Percentiles rank a stretch among this genome's conserved stretches.
Evolutionary conservation across 2,797 vertebrate species (phyloP).

Genomic region (Pipistrellus kuhlii): DNA sequence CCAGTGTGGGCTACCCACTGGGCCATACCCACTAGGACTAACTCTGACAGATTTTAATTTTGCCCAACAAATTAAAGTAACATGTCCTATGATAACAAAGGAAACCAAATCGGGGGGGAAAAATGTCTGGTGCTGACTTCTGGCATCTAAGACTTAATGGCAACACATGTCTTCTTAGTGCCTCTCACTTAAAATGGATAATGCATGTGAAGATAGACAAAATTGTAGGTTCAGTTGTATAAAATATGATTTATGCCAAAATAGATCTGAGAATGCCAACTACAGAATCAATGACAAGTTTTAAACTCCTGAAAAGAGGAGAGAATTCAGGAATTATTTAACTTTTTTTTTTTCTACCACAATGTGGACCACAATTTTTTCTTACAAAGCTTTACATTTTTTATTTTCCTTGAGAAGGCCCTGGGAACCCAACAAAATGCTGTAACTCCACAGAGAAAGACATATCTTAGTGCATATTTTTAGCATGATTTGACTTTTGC

Average conservation of each 20-base stretch:
- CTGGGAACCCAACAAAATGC: constrained; percentile 70
- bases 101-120: constrained; percentile 84
- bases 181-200: constrained; percentile 85
- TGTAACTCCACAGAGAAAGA: constrained; percentile 55
- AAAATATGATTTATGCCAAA: constrained; percentile 89
- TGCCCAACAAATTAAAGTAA: constrained; percentile 81
- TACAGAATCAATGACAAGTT: constrained; percentile 88
- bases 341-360: constrained; percentile 72
- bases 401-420: constrained; percentile 68
- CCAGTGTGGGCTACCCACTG: too few relatives aligned
- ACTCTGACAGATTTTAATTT: constrained; percentile 86
- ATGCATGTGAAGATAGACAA: constrained; percentile 86
- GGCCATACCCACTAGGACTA: neutral
- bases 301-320: constrained; percentile 88
- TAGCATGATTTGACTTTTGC: constrained; percentile 77
- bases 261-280: constrained; percentile 85
- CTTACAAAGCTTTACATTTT: constrained; percentile 76
- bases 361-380: constrained; percentile 68
- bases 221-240: constrained; percentile 89
- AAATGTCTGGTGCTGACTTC: constrained; percentile 85
- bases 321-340: constrained; percentile 88
- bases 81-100: constrained; percentile 82
- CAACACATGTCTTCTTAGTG: constrained; percentile 80
- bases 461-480: constrained; percentile 76
- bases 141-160: constrained; percentile 86